Evolutionary conservation across 2,113 vertebrate genomes (phyloP).

Genomic region (Regulus satrapa): DNA sequence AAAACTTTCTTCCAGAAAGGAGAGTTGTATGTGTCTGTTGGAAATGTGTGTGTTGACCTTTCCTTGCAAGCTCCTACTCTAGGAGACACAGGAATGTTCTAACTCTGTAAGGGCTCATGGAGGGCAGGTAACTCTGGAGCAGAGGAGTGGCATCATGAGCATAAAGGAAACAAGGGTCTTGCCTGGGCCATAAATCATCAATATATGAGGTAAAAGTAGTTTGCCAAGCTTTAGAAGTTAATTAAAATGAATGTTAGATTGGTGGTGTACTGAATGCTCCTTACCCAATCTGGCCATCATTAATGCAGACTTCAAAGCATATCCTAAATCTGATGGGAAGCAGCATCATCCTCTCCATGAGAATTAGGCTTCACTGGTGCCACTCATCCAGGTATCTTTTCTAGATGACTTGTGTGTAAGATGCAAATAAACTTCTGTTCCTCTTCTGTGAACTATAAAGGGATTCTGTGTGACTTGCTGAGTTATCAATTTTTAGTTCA

Average conservation of each 20-base stretch:
- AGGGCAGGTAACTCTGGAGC: background rate
- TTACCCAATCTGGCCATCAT: background rate
- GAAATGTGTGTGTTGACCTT: background rate
- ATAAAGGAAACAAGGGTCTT: background rate
- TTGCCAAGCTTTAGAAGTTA: background rate
- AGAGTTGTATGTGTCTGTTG: background rate
- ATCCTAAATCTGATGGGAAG: background rate
- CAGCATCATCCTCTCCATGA: background rate
- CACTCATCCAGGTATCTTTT: background rate
- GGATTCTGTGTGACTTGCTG: background rate
- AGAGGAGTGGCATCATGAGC: background rate
- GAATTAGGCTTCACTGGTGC: background rate
- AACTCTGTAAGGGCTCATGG: background rate
- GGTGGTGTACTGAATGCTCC: background rate
- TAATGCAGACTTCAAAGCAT: background rate
- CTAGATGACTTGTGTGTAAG: background rate
- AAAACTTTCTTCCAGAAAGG: background rate
- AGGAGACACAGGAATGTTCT: background rate
- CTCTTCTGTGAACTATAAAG: background rate
- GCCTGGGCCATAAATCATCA: background rate
- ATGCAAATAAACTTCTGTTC: background rate
- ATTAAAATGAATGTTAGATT: background rate
- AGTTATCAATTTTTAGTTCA: background rate
- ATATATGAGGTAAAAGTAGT: background rate
- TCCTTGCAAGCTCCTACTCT: background rate